Percentiles rank a stretch among this genome's conserved stretches.
Conservation (phyloP, 2,888 invertebrate species). For the Lypha dubia region DNA sequence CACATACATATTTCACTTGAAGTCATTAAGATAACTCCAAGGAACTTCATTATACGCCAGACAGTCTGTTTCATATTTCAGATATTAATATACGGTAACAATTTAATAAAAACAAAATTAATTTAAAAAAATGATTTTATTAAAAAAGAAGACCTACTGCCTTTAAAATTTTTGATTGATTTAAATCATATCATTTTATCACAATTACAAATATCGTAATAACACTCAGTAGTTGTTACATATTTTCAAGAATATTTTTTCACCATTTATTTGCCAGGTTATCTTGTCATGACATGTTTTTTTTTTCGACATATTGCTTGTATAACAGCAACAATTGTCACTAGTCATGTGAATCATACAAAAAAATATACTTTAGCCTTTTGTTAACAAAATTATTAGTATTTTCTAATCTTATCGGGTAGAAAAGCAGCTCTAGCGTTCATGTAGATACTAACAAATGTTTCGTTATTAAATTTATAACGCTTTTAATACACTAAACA, state of each 20-base stretch:
- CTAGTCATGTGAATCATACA: not conserved
- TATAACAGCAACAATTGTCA: constrained; percentile 19
- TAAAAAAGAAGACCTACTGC: no score
- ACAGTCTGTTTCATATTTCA: no score
- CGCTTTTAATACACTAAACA: not conserved
- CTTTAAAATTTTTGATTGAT: constrained; percentile 5
- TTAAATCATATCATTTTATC: constrained; percentile 1
- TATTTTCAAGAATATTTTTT: constrained; percentile 5
- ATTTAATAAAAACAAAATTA: no score
- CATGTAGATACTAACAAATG: not conserved
- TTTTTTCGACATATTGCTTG: not conserved
- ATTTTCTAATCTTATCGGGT: not conserved
- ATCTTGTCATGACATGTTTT: constrained; percentile 11
- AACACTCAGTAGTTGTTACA: not conserved
- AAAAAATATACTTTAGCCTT: constrained; percentile 9
- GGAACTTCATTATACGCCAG: no score
- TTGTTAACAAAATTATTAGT: not conserved
- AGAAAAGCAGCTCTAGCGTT: not conserved
- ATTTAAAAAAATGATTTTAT: no score
- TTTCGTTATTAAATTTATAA: constrained; percentile 3
- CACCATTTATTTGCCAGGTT: constrained; percentile 1
- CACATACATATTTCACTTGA: no score
- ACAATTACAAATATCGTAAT: not conserved
- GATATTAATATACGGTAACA: no score
- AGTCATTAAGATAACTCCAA: no score